Evolutionary conservation across 2,797 vertebrate species (phyloP), one percentile per base, ranked within the genome.

Genomic region (Mastacembelus armatus): DNA sequence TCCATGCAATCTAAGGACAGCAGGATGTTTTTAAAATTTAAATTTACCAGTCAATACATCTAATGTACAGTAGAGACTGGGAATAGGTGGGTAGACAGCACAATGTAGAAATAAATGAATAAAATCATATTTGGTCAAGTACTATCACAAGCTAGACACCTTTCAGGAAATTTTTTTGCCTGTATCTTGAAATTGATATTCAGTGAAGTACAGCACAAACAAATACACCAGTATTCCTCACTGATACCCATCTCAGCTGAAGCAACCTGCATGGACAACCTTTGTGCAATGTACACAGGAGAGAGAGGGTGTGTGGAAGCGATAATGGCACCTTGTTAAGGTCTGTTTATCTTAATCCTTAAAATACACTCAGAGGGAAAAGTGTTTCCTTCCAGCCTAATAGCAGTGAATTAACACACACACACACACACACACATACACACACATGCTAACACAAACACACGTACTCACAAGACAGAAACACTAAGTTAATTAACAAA

Each of bases 281-380:
- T 72, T 74, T 72, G 39, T 77, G 64, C 57, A 74, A 62, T 27
- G 72, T 62, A 62, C 69, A 78, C 59, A 77, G 71, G 56, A 73
- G 80, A 61, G 83, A 60, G 86, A 63, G 87, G 66, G 77, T 64
- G 84, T 81, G 78, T 85, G 90, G 85, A 92, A 91, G 85, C 62
- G 72, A 90, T 93, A 92, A 93, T 92, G 88, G 88, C 83, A 88
- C 88, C 90, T 91, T 90, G 91, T 93, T 93, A 89, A 86, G 85
- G 89, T 83, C 79, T 92, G 92, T 93, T 94, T 92, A 92, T 93
- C 91, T 88, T 91, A 92, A 93, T 93, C 92, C 89, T 91, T 90
- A 91, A 91, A 93, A 92, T 90, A 93, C 87, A 91, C 89, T 92
- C 86, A 60, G 84, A 88, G 79, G 87, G 87, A 87, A 92, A 92